Conservation (phyloP, 2,888 invertebrate species). For the Vesta saturnalis region DNA sequence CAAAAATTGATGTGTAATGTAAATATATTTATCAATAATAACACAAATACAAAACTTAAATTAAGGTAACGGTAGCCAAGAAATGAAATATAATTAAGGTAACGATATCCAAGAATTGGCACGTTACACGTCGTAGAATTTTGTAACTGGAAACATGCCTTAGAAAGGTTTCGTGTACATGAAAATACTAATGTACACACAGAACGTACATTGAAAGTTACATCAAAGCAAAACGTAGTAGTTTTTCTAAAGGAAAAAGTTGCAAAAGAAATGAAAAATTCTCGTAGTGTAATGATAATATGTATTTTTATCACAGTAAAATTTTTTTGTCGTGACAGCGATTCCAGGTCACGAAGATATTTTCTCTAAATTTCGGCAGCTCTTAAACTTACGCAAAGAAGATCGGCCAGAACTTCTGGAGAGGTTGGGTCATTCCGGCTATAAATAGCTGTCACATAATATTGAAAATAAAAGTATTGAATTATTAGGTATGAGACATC, state of each 20-base stretch:
- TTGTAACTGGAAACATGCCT: constrained; percentile 10
- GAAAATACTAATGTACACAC: neutral
- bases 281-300: neutral
- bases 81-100: too few relatives aligned
- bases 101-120: too few relatives aligned
- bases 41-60: too few relatives aligned
- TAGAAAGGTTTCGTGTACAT: neutral
- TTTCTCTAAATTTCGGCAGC: constrained; percentile 1
- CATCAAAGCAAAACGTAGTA: neutral
- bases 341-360: constrained; percentile 5
- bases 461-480: too few relatives aligned
- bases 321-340: constrained; percentile 2
- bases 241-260: constrained; percentile 2
- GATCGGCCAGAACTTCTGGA: constrained; percentile 4
- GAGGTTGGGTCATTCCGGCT: constrained; percentile 2
- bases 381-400: constrained; percentile 3
- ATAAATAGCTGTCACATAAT: constrained; percentile 8
- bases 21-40: too few relatives aligned
- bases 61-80: too few relatives aligned
- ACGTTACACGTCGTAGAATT: too few relatives aligned
- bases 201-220: constrained; percentile 3
- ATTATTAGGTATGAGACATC: neutral
- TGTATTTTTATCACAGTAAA: constrained; percentile 4
- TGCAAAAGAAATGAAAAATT: constrained; percentile 4
- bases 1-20: too few relatives aligned